phyloP scores from a whole-genome alignment of 2,113 vertebrate genomes.

The Passer montanus region DNA sequence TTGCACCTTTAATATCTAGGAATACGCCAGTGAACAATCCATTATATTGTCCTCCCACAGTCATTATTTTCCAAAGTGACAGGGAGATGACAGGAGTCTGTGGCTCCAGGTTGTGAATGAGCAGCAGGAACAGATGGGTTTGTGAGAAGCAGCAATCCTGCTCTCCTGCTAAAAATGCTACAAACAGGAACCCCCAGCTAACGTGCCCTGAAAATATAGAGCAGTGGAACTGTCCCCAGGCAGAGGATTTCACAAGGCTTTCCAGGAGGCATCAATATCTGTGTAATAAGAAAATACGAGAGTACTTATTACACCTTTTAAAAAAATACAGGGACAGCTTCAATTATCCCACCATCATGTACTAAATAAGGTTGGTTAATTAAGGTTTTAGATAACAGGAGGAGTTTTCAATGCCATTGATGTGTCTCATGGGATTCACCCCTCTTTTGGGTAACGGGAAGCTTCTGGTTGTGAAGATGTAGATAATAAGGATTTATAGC shows the following conservation, averaged over 20 bases:
- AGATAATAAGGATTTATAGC: slow-evolving; percentile 58
- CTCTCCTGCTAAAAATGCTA: slow-evolving; percentile 9
- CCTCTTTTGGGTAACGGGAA: slow-evolving; percentile 46
- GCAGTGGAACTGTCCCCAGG: neutral
- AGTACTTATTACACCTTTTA: neutral
- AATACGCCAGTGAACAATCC: neutral
- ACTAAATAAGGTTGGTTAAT: slow-evolving; percentile 45
- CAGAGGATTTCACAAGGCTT: neutral
- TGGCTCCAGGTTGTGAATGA: slow-evolving; percentile 59
- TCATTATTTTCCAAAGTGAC: neutral
- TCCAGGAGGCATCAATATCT: slow-evolving; percentile 12
- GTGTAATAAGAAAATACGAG: neutral
- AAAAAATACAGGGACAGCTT: neutral
- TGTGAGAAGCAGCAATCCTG: neutral
- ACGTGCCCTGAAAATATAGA: slow-evolving; percentile 8
- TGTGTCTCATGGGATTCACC: neutral
- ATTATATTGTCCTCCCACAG: slow-evolving; percentile 33
- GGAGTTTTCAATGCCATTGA: slow-evolving; percentile 32
- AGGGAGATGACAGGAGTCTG: slow-evolving; percentile 24
- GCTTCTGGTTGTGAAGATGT: neutral
- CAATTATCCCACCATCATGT: slow-evolving; percentile 18
- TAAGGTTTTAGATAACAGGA: slow-evolving; percentile 46
- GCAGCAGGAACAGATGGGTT: slow-evolving; percentile 45
- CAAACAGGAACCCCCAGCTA: slow-evolving; percentile 13
- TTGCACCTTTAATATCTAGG: neutral